Conservation (phyloP, 37 sponge, comb jelly and placozoan genomes). For the Chondrosia reniformis region DNA sequence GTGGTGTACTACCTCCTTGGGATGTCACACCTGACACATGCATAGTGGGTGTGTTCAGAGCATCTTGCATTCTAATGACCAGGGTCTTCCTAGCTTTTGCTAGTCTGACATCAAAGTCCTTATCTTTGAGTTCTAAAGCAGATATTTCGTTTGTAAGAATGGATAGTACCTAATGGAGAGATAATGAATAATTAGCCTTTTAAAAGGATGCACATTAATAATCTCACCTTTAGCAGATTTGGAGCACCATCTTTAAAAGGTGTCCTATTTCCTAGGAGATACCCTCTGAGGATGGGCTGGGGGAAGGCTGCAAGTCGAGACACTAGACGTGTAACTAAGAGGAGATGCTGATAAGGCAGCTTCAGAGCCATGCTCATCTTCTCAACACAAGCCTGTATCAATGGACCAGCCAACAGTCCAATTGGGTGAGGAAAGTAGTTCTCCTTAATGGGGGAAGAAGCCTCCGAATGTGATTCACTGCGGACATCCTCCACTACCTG, state of each 20-base stretch:
- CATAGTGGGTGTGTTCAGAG: not conserved
- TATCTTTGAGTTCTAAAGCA: slow-evolving; percentile 20
- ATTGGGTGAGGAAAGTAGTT: not conserved
- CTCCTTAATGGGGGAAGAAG: not conserved
- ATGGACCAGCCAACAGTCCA: slow-evolving; percentile 29
- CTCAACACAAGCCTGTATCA: slow-evolving; percentile 65
- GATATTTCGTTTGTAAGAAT: slow-evolving; percentile 42
- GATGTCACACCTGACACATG: no score
- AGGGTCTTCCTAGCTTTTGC: slow-evolving; percentile 83
- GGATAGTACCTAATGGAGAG: slow-evolving; percentile 46
- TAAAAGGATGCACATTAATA: not conserved
- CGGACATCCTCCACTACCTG: not conserved
- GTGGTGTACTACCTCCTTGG: no score
- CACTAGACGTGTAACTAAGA: slow-evolving; percentile 54
- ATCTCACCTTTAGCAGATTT: slow-evolving; percentile 56
- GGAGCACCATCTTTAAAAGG: slow-evolving; percentile 58
- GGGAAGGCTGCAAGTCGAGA: slow-evolving; percentile 68
- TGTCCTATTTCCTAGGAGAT: slow-evolving; percentile 70
- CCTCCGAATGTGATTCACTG: not conserved
- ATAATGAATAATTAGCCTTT: no score
- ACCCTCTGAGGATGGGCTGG: slow-evolving; percentile 70
- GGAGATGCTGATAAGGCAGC: slow-evolving; percentile 41
- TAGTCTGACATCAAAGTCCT: slow-evolving; percentile 50
- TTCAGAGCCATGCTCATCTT: slow-evolving; percentile 43
- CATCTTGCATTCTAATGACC: slow-evolving; percentile 38